Conservation (phyloP, 2,113 vertebrate species). For the Corvus cornix region DNA sequence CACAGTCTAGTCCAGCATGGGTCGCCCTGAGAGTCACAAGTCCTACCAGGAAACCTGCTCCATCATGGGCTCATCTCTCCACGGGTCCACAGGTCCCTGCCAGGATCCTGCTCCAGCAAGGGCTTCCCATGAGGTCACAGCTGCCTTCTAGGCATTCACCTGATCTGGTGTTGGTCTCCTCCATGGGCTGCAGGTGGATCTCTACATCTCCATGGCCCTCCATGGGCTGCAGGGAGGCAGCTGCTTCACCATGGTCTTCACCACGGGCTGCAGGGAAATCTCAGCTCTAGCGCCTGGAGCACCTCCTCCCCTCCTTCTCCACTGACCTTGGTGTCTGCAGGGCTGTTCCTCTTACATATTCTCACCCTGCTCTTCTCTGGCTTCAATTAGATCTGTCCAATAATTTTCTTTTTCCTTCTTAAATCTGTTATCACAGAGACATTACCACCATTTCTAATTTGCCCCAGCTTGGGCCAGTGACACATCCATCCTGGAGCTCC, state of each 20-base stretch:
- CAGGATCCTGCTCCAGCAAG: not conserved
- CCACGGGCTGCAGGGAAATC: not conserved
- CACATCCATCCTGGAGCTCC: not conserved
- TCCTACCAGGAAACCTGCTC: not conserved
- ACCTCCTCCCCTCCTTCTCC: not conserved
- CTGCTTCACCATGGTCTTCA: not conserved
- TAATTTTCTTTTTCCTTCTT: not conserved
- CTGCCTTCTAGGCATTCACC: not conserved
- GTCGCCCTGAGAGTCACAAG: not conserved
- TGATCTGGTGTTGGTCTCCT: too few relatives aligned
- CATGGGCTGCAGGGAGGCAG: not conserved
- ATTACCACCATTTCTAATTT: not conserved
- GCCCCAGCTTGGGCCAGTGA: not conserved
- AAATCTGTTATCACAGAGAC: not conserved
- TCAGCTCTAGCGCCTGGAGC: not conserved
- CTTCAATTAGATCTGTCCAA: not conserved
- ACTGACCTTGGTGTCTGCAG: not conserved
- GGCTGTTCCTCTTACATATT: not conserved
- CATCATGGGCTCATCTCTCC: not conserved
- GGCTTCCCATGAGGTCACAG: rapidly evolving
- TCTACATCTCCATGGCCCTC: not conserved
- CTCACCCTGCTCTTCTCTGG: not conserved
- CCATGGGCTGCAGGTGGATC: not conserved
- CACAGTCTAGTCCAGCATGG: not conserved
- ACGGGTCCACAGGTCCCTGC: not conserved